These are phyloP conservation scores for Furnarius figulus DNA, from an alignment of 2,113 vertebrate species.

Conservation along the genomic window DNA sequence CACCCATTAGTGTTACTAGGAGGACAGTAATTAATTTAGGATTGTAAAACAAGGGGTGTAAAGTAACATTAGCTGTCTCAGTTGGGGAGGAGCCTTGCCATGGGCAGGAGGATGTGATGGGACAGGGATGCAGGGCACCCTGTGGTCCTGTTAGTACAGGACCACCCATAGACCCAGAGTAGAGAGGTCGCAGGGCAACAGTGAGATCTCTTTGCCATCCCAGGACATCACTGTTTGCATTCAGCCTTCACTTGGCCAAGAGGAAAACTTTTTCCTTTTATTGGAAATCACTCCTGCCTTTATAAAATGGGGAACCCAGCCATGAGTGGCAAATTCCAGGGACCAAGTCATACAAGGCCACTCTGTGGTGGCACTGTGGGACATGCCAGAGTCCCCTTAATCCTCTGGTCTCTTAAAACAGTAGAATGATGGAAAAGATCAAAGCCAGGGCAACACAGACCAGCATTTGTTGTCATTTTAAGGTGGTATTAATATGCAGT, in stretches of 20 bases:
- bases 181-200: neutral
- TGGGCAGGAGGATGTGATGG: neutral
- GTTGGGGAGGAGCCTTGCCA: neutral
- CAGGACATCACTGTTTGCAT: neutral
- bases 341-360: neutral
- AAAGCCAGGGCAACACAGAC: neutral
- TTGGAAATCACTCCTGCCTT: neutral
- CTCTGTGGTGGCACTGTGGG: neutral
- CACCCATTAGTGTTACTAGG: neutral
- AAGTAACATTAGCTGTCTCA: neutral
- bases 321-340: neutral
- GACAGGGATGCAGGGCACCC: neutral
- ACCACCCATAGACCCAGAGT: neutral
- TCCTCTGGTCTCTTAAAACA: neutral
- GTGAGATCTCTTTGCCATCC: neutral
- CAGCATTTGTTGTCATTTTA: neutral
- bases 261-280: neutral
- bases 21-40: neutral
- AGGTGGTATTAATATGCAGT: neutral
- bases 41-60: neutral
- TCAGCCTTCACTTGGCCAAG: neutral
- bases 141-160: neutral
- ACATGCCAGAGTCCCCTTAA: neutral
- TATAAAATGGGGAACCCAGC: neutral
- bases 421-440: neutral